phyloP scores from a whole-genome alignment of 2,113 vertebrate genomes.

The Zosterops japonicus region DNA sequence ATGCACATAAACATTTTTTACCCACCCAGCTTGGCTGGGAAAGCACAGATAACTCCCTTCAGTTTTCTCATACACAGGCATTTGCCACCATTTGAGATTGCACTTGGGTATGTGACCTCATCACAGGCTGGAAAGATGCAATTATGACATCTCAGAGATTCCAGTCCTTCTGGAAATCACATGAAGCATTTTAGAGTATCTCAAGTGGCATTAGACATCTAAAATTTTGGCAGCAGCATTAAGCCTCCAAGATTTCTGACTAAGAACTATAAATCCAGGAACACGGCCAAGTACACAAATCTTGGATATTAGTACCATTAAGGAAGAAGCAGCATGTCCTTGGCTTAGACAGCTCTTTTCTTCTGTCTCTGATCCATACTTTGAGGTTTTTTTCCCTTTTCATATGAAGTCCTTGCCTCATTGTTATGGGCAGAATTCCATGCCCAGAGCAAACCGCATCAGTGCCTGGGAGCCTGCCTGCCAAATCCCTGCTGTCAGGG shows the following conservation, averaged over 20 bases:
- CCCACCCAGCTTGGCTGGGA: not conserved
- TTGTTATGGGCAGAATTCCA: conserved; percentile 20
- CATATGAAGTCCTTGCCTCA: not conserved
- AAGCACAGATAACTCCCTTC: not conserved
- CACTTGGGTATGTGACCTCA: not conserved
- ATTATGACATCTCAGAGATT: not conserved
- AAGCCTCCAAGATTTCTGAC: conserved; percentile 13
- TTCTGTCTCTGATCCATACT: not conserved
- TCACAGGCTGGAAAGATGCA: not conserved
- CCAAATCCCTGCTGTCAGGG: not conserved
- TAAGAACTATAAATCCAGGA: conserved; percentile 11
- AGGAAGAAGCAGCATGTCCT: conserved; percentile 28
- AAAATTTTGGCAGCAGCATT: not conserved
- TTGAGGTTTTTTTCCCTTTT: not conserved
- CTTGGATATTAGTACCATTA: conserved; percentile 15
- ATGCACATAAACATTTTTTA: not conserved
- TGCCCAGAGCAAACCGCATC: not conserved
- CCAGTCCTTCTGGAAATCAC: not conserved
- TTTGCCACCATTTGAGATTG: not conserved
- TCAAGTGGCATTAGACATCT: not conserved
- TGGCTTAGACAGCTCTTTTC: conserved; percentile 16
- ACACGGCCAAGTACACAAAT: conserved; percentile 19
- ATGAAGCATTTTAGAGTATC: not conserved
- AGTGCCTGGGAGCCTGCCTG: not conserved
- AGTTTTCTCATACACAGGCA: not conserved